phyloP scores from a whole-genome alignment of 2,797 vertebrate genomes.

The Poecilia wingei region DNA sequence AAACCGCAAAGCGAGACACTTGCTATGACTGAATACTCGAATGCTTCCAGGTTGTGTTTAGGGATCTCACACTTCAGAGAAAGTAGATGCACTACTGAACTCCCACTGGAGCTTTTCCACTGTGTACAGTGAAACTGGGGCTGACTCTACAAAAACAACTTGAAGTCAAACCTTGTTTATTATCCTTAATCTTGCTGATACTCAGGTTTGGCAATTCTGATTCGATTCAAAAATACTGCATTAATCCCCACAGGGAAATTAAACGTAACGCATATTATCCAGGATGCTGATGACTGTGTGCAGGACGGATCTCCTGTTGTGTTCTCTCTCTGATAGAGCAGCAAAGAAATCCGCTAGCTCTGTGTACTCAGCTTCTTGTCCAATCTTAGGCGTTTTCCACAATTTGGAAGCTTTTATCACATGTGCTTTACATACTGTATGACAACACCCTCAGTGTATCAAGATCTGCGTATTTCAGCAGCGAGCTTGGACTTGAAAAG shows the following conservation, averaged over 20 bases:
- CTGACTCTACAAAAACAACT: slow-evolving; percentile 4
- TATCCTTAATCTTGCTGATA: slow-evolving; percentile 1
- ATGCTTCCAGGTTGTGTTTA: slow-evolving; percentile 6
- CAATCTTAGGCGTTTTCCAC: background rate
- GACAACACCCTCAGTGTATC: no score
- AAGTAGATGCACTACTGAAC: slow-evolving; percentile 16
- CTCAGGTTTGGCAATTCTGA: background rate
- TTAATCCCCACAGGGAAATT: background rate
- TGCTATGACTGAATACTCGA: slow-evolving; percentile 16
- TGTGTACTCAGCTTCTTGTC: no score
- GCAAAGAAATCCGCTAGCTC: no score
- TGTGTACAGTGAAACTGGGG: background rate
- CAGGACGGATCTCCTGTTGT: background rate
- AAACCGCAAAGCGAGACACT: slow-evolving; percentile 16
- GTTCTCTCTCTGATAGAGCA: background rate
- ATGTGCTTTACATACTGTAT: no score
- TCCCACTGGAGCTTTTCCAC: background rate
- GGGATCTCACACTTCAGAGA: slow-evolving; percentile 12
- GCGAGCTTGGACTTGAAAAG: no score
- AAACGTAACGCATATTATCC: background rate
- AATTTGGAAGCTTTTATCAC: no score
- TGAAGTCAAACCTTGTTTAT: slow-evolving; percentile 3
- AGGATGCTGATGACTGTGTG: background rate
- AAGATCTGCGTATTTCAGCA: no score
- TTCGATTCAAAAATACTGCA: background rate